Conservation (phyloP, 92 coral and sea anemone genomes). For the Parazoanthus darwini region DNA sequence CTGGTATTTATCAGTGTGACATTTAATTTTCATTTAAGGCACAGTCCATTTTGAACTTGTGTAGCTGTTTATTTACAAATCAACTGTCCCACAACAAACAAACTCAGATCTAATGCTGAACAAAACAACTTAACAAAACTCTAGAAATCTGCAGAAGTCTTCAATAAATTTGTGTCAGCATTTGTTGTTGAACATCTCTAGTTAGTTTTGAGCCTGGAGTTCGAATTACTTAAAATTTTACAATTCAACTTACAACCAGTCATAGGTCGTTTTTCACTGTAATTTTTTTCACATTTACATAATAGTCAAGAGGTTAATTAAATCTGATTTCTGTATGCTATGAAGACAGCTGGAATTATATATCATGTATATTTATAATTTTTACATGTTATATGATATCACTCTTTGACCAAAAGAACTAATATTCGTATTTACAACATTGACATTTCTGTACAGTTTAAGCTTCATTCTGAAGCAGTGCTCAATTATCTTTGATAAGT, state of each 20-base stretch:
- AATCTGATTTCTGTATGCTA: slow-evolving; percentile 10
- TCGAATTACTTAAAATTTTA: too few relatives aligned
- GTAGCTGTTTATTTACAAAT: background rate
- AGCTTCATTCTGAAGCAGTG: slow-evolving; percentile 43
- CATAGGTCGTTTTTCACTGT: background rate
- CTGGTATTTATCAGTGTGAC: background rate
- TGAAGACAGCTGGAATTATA: background rate
- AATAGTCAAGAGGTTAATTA: background rate
- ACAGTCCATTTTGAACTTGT: slow-evolving; percentile 20
- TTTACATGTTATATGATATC: background rate
- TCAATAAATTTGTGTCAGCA: background rate
- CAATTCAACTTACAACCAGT: background rate
- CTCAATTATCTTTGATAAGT: slow-evolving; percentile 21
- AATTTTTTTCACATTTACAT: background rate
- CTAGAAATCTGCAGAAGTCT: background rate
- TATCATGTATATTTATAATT: background rate
- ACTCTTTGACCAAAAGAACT: background rate
- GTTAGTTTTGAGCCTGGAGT: background rate
- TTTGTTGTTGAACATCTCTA: background rate
- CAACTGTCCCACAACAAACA: slow-evolving; percentile 27
- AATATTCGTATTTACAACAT: slow-evolving; percentile 8
- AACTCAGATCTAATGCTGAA: background rate
- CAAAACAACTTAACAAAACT: background rate
- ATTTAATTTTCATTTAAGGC: background rate
- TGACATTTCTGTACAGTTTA: slow-evolving; percentile 1